phyloP scores from a whole-genome alignment of 2,113 vertebrate species.

The Neofelis nebulosa region DNA sequence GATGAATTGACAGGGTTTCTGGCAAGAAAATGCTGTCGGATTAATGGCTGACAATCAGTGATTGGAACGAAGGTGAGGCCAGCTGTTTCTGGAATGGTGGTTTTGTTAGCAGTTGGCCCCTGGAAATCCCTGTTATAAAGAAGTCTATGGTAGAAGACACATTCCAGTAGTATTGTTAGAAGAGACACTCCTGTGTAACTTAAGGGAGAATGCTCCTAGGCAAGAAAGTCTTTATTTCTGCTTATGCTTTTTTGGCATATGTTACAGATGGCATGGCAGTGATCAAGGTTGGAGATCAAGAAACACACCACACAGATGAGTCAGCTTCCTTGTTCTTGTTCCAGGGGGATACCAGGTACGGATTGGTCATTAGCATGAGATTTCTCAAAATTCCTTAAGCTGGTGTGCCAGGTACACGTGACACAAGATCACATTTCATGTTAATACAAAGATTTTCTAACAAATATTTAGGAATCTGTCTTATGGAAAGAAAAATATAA shows the following conservation, averaged over 20 bases:
- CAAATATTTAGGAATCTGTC: not conserved
- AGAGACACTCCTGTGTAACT: not conserved
- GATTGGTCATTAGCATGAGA: slow-evolving; percentile 58
- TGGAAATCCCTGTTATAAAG: not conserved
- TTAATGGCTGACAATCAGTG: not conserved
- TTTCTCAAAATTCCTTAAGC: slow-evolving; percentile 31
- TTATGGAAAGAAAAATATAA: not conserved
- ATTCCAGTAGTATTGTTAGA: not conserved
- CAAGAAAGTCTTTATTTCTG: slow-evolving; percentile 63
- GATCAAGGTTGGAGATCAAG: slow-evolving; percentile 63
- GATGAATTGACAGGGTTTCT: not conserved
- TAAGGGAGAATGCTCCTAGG: slow-evolving; percentile 47
- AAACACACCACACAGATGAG: slow-evolving; percentile 63
- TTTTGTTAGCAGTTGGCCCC: slow-evolving; percentile 10
- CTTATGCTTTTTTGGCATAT: slow-evolving; percentile 70
- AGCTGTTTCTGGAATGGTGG: not conserved
- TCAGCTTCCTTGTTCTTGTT: slow-evolving; percentile 70
- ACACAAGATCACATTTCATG: not conserved
- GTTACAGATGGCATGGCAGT: slow-evolving; percentile 69
- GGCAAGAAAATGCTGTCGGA: not conserved
- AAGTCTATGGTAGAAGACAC: not conserved
- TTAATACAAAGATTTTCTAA: not conserved
- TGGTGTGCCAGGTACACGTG: not conserved
- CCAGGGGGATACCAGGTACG: slow-evolving; percentile 60
- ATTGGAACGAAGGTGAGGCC: not conserved